Evolutionary conservation across 2,113 vertebrate species (phyloP), one percentile per base, ranked within the genome.

Genomic region (Calidris pygmaea): DNA sequence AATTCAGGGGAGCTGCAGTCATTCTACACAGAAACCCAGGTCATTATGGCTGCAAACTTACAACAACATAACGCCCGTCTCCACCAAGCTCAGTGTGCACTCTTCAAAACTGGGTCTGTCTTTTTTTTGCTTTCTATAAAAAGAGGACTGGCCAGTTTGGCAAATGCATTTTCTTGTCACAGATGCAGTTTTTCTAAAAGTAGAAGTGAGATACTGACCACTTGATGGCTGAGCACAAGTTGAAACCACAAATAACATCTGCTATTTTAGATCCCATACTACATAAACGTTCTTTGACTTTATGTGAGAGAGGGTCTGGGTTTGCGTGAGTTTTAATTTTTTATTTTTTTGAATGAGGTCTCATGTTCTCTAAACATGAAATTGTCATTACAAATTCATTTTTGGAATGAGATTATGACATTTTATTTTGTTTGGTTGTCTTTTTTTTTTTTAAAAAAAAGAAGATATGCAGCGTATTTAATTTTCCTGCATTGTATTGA

Each of bases 241-340:
- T 76, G 39, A 82, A 84, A 52, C 27, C 60, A 76, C 58, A 90
- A 87, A 62, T 1, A 30, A 6, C 50, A 16, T 30, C 60, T 85
- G n/a, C 26, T 72, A 17, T 11, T n/a, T 65, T 39, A 67, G n/a
- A 55, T 74, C n/a, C 20, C 0, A 0, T 21, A 29, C 26, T 82
- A 23, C 5, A 37, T 37, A 20, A 6, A 66, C 78, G 7, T 18
- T 59, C 45, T 67, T 58, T 35, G 59, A 47, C 47, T 34, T 18
- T 71, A 39, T 1, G 1, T 48, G 19, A 65, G 14, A 80, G 27
- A 48, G 14, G 23, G 12, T 58, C 56, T 63, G 52, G 18, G 37
- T 39, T 82, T 88, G 30, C 56, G 50, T 32, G 39, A 18, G 20
- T 62, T 84, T 71, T 24, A 10, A 3, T 27, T 24, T 67, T 58